phyloP scores from a whole-genome alignment of 2,113 vertebrate species.

The Bos javanicus region DNA sequence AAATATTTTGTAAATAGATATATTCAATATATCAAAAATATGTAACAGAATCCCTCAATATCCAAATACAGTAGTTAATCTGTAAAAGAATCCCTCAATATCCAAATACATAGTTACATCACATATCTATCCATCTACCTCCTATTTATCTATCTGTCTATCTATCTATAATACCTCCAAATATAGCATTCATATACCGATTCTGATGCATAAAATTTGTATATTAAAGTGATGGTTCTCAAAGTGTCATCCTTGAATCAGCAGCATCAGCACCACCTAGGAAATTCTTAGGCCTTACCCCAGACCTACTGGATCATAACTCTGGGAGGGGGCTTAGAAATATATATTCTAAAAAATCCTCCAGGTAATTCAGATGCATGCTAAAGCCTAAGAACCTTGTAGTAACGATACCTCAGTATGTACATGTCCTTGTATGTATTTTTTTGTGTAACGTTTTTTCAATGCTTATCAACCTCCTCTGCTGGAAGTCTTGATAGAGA shows the following conservation, averaged over 20 bases:
- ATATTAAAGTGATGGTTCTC: not conserved
- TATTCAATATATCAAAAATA: not conserved
- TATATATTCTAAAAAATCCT: not conserved
- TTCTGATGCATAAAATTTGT: fast-evolving
- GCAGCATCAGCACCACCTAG: not conserved
- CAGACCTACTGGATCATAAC: not conserved
- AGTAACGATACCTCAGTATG: not conserved
- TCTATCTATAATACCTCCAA: not conserved
- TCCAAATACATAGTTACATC: not conserved
- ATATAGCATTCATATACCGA: not conserved
- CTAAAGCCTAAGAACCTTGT: not conserved
- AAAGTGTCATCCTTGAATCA: not conserved
- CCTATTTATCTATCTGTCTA: not conserved
- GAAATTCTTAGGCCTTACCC: not conserved
- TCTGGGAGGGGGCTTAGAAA: not conserved
- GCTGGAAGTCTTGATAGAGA: not conserved
- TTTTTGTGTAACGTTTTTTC: not conserved
- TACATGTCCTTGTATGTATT: not conserved
- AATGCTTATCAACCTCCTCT: not conserved
- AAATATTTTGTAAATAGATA: not conserved
- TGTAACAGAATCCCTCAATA: not conserved
- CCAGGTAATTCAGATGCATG: not conserved
- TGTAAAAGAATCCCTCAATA: not conserved
- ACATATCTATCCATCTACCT: not conserved
- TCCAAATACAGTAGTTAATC: not conserved